A percentile compares a stretch with the other conserved stretches of the same genome.
Evolutionary conservation across 2,888 invertebrate genomes (phyloP).

Genomic region (Thymelicus lineola): DNA sequence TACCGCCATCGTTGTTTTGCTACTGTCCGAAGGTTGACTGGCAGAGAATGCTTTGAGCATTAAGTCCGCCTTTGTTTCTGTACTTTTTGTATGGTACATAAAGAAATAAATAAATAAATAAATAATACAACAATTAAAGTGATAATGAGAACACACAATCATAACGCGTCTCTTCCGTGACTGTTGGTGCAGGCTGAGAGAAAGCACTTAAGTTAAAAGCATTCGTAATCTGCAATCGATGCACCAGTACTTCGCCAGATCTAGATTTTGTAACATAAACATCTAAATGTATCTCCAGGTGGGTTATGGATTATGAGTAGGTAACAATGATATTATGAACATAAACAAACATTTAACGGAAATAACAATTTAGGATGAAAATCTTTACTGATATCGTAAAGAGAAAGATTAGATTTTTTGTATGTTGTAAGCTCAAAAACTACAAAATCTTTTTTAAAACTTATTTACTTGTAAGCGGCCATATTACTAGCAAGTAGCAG

Average conservation of each 20-base stretch:
- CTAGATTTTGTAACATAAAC: conserved; percentile 30
- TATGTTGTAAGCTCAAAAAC: too few species aligned
- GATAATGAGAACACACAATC: conserved; percentile 15
- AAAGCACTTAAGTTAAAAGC: conserved; percentile 37
- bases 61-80: too few species aligned
- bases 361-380: neutral
- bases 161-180: conserved; percentile 9
- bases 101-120: too few species aligned
- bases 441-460: too few species aligned
- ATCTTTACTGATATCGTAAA: too few species aligned
- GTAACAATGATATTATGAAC: neutral
- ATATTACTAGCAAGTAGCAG: too few species aligned
- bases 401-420: too few species aligned
- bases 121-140: conserved; percentile 13
- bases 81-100: too few species aligned
- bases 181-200: conserved; percentile 10
- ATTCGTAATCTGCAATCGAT: conserved; percentile 24
- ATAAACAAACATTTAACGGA: neutral
- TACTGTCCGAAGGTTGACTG: too few species aligned
- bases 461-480: too few species aligned
- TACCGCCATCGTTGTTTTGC: too few species aligned
- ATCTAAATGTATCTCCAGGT: neutral
- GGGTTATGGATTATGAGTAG: neutral
- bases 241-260: conserved; percentile 9
- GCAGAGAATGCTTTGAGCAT: too few species aligned